Conservation (phyloP, 2,113 vertebrate genomes). For the Apodemus sylvaticus region DNA sequence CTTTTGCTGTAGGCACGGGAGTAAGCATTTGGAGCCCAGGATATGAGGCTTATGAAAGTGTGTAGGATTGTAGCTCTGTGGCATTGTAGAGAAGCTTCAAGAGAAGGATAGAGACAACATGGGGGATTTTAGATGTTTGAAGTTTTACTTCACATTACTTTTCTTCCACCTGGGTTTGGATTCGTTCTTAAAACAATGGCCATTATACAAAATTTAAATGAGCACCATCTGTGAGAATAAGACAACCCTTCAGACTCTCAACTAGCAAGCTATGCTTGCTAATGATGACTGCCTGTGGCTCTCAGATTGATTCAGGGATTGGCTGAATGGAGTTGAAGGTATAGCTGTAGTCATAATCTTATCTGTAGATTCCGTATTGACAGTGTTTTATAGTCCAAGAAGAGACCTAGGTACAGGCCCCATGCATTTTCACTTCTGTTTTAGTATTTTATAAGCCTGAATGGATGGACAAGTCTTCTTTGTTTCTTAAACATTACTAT, state of each 20-base stretch:
- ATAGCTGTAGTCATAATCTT: not conserved
- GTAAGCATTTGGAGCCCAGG: not conserved
- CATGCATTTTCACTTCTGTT: not conserved
- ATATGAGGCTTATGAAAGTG: not conserved
- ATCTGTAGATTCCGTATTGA: not conserved
- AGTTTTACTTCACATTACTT: not conserved
- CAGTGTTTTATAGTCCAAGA: not conserved
- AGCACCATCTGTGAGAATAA: not conserved
- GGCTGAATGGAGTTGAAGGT: not conserved
- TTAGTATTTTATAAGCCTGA: not conserved
- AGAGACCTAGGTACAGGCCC: not conserved
- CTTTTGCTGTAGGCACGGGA: not conserved
- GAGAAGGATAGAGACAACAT: not conserved
- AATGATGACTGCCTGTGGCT: not conserved
- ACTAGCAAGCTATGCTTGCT: not conserved
- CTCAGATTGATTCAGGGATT: not conserved
- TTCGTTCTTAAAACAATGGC: constrained; percentile 15
- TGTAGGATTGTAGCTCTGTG: not conserved
- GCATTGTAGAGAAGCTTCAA: not conserved
- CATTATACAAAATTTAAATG: not conserved
- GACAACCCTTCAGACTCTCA: not conserved
- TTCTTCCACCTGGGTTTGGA: not conserved
- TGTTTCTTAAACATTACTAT: not conserved
- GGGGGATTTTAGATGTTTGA: not conserved
- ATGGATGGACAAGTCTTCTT: not conserved